Evolutionary conservation across 2,113 vertebrate genomes (phyloP).

Genomic region (Australoheros scitulus): DNA sequence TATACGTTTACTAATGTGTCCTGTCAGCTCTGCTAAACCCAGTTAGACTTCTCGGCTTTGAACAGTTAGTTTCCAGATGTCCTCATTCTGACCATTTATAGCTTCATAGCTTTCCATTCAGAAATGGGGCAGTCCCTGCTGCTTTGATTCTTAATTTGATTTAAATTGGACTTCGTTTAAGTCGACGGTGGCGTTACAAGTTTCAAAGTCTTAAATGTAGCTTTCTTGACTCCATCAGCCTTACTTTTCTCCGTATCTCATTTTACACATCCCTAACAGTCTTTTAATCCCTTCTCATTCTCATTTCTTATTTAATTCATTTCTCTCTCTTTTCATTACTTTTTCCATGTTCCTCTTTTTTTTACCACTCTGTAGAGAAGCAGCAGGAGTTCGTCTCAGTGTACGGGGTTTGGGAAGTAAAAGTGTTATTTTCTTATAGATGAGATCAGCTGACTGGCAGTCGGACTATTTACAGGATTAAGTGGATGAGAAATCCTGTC

Average conservation of each 20-base stretch:
- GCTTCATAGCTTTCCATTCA: neutral
- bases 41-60: constrained; percentile 7
- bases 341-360: neutral
- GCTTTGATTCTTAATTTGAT: constrained; percentile 31
- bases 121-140: neutral
- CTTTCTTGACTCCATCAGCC: neutral
- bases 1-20: neutral
- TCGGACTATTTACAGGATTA: neutral
- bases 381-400: neutral
- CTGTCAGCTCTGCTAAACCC: constrained; percentile 21
- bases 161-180: constrained; percentile 42
- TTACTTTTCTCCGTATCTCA: neutral
- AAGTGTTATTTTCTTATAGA: neutral
- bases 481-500: constrained; percentile 1
- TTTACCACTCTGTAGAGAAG: neutral
- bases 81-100: constrained; percentile 20
- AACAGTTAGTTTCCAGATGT: constrained; percentile 22
- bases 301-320: neutral
- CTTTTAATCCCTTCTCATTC: constrained; percentile 7
- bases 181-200: constrained; percentile 16
- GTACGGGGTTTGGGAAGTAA: neutral
- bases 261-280: constrained; percentile 3
- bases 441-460: constrained; percentile 2
- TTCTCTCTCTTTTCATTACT: neutral
- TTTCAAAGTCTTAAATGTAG: constrained; percentile 6